Evolutionary conservation across 2,113 vertebrate genomes (phyloP), one percentile per base, ranked within the genome.

Genomic region (Megaptera novaeangliae): DNA sequence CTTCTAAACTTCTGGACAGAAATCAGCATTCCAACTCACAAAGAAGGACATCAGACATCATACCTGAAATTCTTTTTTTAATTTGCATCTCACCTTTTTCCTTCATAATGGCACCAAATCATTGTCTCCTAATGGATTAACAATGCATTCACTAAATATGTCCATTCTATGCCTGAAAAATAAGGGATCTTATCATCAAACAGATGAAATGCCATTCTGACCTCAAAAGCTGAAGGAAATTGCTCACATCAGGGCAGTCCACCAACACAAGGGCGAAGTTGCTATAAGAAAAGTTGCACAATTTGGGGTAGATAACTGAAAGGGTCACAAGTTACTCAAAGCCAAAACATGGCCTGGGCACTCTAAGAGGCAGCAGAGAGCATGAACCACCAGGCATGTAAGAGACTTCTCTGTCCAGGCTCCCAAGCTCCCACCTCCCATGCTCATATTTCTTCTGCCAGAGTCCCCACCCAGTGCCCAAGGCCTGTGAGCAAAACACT

Each of bases 151-250:
- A 61, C 59, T 91, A 77, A 83, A 34, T 49, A n/a, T 55, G 64
- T 59, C 83, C 31, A 25, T 55, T 81, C 39, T 55, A 15, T 25
- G 80, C 34, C 55, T 64, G 39, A 93, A 88, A 94, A 94, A 77
- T 44, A 94, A 86, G 78, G 36, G 29, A 21, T 59, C 44, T 46
- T 91, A 81, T 77, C 94, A 84, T 39, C 36, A 66, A 85, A 87
- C 18, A 75, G 69, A 91, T 17, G 29, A 94, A 90, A 87, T 12
- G 41, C 17, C 64, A 39, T 77, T 95, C 77, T 59, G 18, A 88
- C 71, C 77, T 90, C 61, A 87, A 96, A 86, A 81, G 36, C 82
- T 39, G 8, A 96, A 82, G 64, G 92, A 95, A 95, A 61, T 29
- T 78, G 85, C 81, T 88, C 52, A 49, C 69, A 20, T 59, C 21